Conservation (phyloP, 2,888 invertebrate species). For the Rhingia campestris region DNA sequence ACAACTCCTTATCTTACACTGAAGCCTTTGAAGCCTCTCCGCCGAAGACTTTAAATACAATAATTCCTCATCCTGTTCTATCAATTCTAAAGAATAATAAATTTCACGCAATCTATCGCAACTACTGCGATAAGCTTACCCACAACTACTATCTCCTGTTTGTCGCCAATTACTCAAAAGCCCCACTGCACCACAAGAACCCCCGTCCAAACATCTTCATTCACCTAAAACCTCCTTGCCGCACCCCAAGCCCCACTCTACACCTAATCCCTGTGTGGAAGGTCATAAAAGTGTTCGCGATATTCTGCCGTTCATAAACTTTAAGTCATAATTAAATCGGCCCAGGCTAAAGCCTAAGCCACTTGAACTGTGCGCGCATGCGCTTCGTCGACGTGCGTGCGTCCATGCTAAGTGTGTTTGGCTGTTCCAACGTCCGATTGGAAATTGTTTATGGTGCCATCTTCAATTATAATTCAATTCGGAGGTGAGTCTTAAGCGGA, state of each 20-base stretch:
- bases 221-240: neutral
- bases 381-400: constrained; percentile 58
- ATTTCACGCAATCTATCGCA: constrained; percentile 6
- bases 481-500: constrained; percentile 62
- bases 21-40: no score
- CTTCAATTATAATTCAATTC: constrained; percentile 74
- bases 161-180: constrained; percentile 61
- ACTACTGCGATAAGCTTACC: constrained; percentile 4
- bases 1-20: no score
- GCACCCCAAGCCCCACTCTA: neutral
- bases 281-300: constrained; percentile 71
- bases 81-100: neutral
- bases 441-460: constrained; percentile 69
- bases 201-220: constrained; percentile 63
- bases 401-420: constrained; percentile 69
- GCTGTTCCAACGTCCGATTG: constrained; percentile 69
- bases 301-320: constrained; percentile 62
- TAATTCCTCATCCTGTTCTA: neutral
- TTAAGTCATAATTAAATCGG: constrained; percentile 69
- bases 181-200: neutral
- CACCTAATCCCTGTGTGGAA: constrained; percentile 17
- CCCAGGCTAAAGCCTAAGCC: constrained; percentile 16
- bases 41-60: neutral
- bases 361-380: constrained; percentile 3
- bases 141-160: constrained; percentile 61